phyloP scores from a whole-genome alignment of 1,140 invertebrate species.

The Cryptotermes secundus region DNA sequence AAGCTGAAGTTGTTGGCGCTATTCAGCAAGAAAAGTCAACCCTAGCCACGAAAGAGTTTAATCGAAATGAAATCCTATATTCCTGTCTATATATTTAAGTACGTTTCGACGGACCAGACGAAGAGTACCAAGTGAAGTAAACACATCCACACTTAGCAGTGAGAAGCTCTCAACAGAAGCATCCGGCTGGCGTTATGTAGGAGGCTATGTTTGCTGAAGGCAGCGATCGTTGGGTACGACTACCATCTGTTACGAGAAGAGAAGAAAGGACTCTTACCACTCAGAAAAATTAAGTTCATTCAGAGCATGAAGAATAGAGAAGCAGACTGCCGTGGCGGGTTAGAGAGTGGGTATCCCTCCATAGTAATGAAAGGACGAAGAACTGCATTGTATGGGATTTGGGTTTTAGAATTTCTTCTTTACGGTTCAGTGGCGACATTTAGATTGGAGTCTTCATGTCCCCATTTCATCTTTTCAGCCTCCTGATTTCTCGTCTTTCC shows the following conservation, averaged over 20 bases:
- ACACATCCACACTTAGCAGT: no score
- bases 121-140: no score
- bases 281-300: background rate
- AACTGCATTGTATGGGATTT: background rate
- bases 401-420: background rate
- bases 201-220: background rate
- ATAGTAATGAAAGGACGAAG: background rate
- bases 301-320: background rate
- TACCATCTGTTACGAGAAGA: background rate
- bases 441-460: background rate
- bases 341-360: background rate
- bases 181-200: no score
- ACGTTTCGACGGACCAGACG: no score
- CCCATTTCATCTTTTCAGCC: no score
- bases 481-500: no score
- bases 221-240: background rate
- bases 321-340: background rate
- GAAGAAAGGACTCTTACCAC: constrained; percentile 9
- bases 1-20: no score
- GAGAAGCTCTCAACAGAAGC: no score
- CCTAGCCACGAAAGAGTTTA: no score
- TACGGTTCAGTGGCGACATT: background rate
- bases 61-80: no score
- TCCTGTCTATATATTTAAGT: no score
- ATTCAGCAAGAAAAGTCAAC: no score